phyloP scores from a whole-genome alignment of 2,797 vertebrate species.

The Falco berigora region DNA sequence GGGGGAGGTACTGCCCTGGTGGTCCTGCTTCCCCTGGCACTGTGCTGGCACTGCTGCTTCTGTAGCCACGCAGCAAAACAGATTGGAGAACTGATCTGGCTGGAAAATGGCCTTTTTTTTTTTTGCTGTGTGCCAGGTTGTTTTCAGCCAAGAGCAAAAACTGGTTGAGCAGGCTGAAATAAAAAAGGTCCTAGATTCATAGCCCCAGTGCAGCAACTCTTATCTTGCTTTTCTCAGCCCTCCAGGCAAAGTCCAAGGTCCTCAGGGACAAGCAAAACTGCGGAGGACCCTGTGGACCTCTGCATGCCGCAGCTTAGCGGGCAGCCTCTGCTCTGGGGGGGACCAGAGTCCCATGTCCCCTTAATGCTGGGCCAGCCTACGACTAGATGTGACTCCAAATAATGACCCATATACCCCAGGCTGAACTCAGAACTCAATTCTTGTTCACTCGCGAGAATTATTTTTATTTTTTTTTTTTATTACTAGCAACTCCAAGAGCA shows the following conservation, averaged over 20 bases:
- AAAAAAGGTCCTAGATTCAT: constrained; percentile 52
- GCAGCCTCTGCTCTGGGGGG: neutral
- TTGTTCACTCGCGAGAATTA: neutral
- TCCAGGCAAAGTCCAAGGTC: constrained; percentile 37
- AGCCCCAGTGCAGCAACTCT: constrained; percentile 58
- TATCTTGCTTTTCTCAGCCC: constrained; percentile 56
- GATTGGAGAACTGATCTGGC: constrained; percentile 31
- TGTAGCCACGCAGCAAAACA: constrained; percentile 3
- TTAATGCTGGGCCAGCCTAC: neutral
- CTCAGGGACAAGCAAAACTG: neutral
- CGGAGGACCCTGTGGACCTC: neutral
- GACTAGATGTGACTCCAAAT: neutral
- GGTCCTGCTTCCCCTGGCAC: neutral
- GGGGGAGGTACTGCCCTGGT: neutral
- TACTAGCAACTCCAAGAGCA: neutral
- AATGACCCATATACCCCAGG: neutral
- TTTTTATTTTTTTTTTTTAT: neutral
- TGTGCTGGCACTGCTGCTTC: neutral
- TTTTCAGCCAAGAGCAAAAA: constrained; percentile 51
- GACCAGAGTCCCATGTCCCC: rapidly evolving
- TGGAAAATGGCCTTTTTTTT: neutral
- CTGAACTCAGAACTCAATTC: neutral
- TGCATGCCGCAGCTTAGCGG: neutral
- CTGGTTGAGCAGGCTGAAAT: constrained; percentile 60
- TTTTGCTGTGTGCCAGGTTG: neutral